Conservation (phyloP, 2,113 vertebrate species). For the Coreoperca whiteheadi region DNA sequence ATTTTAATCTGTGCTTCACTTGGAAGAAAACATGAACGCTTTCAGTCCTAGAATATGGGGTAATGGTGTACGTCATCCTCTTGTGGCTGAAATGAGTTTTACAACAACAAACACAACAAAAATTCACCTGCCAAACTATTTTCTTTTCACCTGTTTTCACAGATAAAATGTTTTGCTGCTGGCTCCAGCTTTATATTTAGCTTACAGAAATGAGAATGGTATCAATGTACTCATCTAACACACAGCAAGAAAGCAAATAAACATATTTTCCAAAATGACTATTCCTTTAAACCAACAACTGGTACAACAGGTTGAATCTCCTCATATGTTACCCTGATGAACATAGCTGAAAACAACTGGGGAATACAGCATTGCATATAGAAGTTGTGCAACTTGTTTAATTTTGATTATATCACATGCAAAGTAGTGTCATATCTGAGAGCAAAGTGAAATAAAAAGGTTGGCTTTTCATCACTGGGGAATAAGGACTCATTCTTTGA, state of each 20-base stretch:
- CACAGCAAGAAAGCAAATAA: background rate
- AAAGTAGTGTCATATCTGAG: background rate
- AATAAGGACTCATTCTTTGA: background rate
- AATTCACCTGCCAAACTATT: too few species aligned
- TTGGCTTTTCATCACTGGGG: background rate
- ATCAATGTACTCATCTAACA: background rate
- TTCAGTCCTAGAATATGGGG: too few species aligned
- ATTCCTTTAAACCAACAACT: background rate
- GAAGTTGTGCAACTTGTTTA: background rate
- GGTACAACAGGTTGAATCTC: background rate
- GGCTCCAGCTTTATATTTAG: background rate
- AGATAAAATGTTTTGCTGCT: background rate
- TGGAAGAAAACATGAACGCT: too few species aligned
- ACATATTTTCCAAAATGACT: background rate
- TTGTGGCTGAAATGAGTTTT: too few species aligned
- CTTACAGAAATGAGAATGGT: background rate
- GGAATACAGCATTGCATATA: background rate
- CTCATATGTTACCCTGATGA: background rate
- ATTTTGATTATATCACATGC: background rate
- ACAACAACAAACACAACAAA: too few species aligned
- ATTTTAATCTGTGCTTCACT: too few species aligned
- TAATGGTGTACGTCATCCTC: too few species aligned
- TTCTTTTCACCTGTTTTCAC: too few species aligned
- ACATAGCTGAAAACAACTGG: background rate
- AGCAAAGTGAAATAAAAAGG: background rate